Percentiles rank a stretch among this genome's conserved stretches.
Conservation (phyloP, 2,888 invertebrate genomes). For the Lepidonotus clava region DNA sequence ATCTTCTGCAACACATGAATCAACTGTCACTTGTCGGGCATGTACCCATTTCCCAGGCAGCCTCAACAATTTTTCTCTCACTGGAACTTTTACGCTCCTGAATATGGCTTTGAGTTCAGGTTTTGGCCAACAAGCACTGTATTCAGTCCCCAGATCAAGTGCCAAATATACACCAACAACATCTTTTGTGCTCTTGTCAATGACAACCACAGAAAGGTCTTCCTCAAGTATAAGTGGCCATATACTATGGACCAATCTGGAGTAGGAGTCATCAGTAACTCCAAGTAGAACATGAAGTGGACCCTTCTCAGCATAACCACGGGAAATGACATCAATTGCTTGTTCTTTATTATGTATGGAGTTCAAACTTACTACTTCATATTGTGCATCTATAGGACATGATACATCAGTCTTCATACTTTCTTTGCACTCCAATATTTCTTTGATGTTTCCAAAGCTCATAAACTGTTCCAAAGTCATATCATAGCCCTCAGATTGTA, state of each 20-base stretch:
- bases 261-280: background rate
- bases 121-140: slow-evolving; percentile 39
- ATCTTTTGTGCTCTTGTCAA: background rate
- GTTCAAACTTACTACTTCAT: background rate
- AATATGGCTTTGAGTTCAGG: slow-evolving; percentile 51
- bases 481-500: background rate
- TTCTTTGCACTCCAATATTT: background rate
- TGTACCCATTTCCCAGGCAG: slow-evolving; percentile 43
- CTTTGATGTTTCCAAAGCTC: background rate
- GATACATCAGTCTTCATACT: background rate
- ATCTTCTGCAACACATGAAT: background rate
- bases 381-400: background rate
- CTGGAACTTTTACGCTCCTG: slow-evolving; percentile 55
- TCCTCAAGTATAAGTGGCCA: slow-evolving; percentile 40
- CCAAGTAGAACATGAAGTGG: slow-evolving; percentile 53
- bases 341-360: slow-evolving; percentile 11
- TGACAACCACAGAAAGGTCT: slow-evolving; percentile 47
- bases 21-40: slow-evolving; percentile 1
- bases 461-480: slow-evolving; percentile 3
- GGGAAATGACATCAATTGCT: background rate
- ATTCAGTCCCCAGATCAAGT: slow-evolving; percentile 43
- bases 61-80: background rate
- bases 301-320: slow-evolving; percentile 23
- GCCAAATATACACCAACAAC: background rate
- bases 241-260: slow-evolving; percentile 11